phyloP scores from a whole-genome alignment of 2,888 invertebrate species.

The Vanessa cardui region DNA sequence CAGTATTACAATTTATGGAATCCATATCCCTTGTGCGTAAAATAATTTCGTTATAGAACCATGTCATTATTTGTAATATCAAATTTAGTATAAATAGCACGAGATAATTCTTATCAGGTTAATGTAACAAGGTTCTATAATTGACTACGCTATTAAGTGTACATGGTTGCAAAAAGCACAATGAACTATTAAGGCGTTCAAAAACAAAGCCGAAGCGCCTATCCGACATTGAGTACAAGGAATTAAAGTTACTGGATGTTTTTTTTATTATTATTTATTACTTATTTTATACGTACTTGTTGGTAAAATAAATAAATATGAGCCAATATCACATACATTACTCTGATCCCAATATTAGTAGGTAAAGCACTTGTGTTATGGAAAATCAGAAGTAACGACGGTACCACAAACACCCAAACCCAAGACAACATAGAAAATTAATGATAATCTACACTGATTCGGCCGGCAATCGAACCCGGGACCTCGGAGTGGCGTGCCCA shows the following conservation, averaged over 20 bases:
- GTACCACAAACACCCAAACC: too few species aligned
- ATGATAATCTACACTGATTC: too few species aligned
- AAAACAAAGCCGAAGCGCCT: constrained; percentile 64
- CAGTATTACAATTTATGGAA: neutral
- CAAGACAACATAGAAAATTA: too few species aligned
- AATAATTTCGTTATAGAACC: neutral
- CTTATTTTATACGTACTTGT: too few species aligned
- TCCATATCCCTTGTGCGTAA: neutral
- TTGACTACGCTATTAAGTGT: constrained; percentile 6
- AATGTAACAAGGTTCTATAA: constrained; percentile 10
- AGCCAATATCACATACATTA: too few species aligned
- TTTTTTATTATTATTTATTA: neutral
- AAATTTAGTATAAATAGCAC: neutral
- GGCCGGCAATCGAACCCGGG: too few species aligned
- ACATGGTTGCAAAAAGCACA: constrained; percentile 63
- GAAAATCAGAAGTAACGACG: too few species aligned
- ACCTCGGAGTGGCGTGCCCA: too few species aligned
- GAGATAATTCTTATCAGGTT: constrained; percentile 8
- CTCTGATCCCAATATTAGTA: too few species aligned
- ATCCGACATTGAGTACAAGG: constrained; percentile 53
- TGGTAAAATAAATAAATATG: too few species aligned
- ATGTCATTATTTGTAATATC: neutral
- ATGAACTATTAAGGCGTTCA: constrained; percentile 62
- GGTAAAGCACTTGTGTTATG: too few species aligned
- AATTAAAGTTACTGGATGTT: constrained; percentile 33